A percentile compares a stretch with the other conserved stretches of the same genome.
Evolutionary conservation across 2,113 vertebrate species (phyloP).

Genomic region (Chinchilla lanigera): DNA sequence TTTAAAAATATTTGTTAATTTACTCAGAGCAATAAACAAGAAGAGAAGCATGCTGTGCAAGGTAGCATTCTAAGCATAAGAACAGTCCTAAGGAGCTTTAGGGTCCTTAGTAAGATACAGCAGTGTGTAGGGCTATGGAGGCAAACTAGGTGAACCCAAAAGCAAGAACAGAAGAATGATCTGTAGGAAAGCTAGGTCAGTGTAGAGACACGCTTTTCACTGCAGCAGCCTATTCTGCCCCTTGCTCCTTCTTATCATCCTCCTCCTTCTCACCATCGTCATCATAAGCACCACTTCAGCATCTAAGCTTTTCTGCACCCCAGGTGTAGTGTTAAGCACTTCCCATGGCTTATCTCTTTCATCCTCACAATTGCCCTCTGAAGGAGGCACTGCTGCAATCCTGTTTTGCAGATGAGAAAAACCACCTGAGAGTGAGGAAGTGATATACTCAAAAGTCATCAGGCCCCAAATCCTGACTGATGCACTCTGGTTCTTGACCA

Average conservation of each 20-base stretch:
- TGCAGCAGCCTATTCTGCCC: accelerated
- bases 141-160: background rate
- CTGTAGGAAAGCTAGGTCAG: background rate
- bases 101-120: background rate
- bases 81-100: background rate
- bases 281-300: background rate
- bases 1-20: background rate
- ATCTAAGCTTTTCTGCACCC: background rate
- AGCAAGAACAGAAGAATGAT: background rate
- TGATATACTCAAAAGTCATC: background rate
- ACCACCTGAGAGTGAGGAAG: background rate
- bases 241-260: background rate
- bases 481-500: background rate
- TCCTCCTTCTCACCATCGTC: background rate
- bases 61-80: background rate
- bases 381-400: background rate
- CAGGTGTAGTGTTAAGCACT: background rate
- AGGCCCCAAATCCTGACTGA: background rate
- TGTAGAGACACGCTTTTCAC: accelerated
- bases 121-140: background rate
- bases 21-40: background rate
- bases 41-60: background rate
- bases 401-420: background rate
- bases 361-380: background rate
- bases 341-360: background rate